A percentile compares a stretch with the other conserved stretches of the same genome.
These are phyloP conservation scores for Xyrauchen texanus DNA, from an alignment of 2,113 vertebrate genomes.

Conservation along the genomic window DNA sequence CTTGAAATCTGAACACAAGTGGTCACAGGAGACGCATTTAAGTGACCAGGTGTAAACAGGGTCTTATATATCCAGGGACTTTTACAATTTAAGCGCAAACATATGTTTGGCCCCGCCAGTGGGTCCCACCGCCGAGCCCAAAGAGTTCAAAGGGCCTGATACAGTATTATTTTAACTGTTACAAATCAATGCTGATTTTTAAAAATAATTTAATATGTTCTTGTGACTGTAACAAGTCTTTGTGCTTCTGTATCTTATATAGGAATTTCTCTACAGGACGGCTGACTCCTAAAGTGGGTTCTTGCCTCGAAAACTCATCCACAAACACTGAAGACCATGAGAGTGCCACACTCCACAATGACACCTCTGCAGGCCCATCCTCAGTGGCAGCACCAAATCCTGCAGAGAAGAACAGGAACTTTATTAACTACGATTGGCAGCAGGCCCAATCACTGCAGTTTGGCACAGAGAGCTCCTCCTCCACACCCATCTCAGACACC, in stretches of 20 bases:
- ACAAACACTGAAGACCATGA: conserved; percentile 83
- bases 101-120: no score
- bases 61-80: no score
- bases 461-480: conserved; percentile 79
- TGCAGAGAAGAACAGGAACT: conserved; percentile 87
- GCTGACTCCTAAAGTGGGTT: conserved; percentile 81
- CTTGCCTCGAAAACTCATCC: conserved; percentile 85
- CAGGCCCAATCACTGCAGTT: conserved; percentile 79
- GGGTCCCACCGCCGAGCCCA: no score
- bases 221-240: no score
- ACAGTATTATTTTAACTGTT: no score
- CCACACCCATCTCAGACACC: conserved; percentile 78
- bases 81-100: no score
- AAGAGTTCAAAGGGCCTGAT: no score
- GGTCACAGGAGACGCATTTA: no score
- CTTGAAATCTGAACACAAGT: no score
- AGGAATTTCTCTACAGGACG: conserved; percentile 86
- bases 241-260: not conserved
- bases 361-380: conserved; percentile 68
- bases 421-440: conserved; percentile 90
- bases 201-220: not conserved
- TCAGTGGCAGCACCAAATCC: conserved; percentile 62
- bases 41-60: no score
- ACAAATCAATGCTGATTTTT: no score
- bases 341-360: conserved; percentile 37